Conservation (phyloP, 2,888 invertebrate genomes). For the Lasius fuliginosus region DNA sequence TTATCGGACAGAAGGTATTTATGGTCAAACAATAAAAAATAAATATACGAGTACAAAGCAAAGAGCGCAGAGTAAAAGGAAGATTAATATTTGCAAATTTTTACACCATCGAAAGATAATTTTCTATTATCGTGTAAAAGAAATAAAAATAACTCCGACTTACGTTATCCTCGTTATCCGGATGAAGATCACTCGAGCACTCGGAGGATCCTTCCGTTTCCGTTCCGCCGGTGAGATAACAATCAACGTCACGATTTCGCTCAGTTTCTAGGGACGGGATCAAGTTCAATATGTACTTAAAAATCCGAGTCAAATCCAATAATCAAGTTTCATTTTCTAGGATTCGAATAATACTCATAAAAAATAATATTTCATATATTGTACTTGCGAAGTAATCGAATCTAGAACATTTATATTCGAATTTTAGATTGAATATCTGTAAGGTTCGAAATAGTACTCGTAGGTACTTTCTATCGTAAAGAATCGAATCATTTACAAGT, state of each 20-base stretch:
- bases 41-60: neutral
- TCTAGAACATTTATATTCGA: too few species aligned
- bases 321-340: too few species aligned
- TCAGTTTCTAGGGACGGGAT: too few species aligned
- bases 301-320: too few species aligned
- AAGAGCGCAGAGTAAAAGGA: neutral
- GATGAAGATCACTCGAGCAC: neutral
- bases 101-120: neutral
- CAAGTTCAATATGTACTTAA: too few species aligned
- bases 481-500: too few species aligned
- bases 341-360: too few species aligned
- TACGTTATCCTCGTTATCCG: slow-evolving; percentile 7
- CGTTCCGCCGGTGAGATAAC: neutral
- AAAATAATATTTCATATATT: too few species aligned
- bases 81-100: neutral
- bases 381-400: too few species aligned
- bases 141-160: neutral
- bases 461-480: too few species aligned
- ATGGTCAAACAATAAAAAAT: neutral
- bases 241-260: neutral
- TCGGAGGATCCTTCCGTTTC: slow-evolving; percentile 4
- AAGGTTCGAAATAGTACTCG: too few species aligned
- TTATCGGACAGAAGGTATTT: neutral
- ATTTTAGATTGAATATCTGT: too few species aligned
- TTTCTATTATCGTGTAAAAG: neutral